phyloP scores from a whole-genome alignment of 2,113 vertebrate genomes.

The Gila orcuttii region DNA sequence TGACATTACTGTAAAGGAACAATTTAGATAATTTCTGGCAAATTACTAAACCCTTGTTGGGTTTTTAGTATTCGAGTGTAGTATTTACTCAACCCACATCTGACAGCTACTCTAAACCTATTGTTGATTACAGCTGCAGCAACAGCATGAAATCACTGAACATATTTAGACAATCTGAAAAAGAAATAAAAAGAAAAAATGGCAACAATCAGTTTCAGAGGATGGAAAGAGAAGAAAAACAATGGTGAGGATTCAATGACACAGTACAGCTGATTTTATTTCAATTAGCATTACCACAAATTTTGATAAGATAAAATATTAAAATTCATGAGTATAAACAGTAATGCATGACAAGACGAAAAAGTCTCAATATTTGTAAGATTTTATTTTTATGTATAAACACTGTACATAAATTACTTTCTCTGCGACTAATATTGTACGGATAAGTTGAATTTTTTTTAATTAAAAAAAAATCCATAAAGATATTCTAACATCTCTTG shows the following conservation, averaged over 20 bases:
- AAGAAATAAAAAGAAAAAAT: constrained; percentile 15
- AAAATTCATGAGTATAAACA: constrained; percentile 64
- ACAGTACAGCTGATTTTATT: constrained; percentile 61
- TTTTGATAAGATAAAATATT: constrained; percentile 63
- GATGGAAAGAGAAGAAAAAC: constrained; percentile 36
- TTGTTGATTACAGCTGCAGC: constrained; percentile 14
- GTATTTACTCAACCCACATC: neutral
- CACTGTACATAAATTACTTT: constrained; percentile 99
- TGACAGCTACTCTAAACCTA: neutral
- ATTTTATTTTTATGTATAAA: constrained; percentile 97
- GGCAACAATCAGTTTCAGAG: constrained; percentile 40
- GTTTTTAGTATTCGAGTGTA: constrained; percentile 9
- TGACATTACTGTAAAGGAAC: constrained; percentile 18
- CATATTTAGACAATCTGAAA: constrained; percentile 34
- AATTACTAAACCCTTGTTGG: constrained; percentile 13
- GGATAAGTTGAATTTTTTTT: constrained; percentile 96
- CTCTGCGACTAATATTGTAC: constrained; percentile 99
- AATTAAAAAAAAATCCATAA: constrained; percentile 91
- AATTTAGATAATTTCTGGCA: constrained; percentile 10
- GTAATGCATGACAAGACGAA: constrained; percentile 64
- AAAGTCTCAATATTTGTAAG: constrained; percentile 69
- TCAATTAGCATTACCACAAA: constrained; percentile 62
- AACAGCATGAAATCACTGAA: constrained; percentile 41
- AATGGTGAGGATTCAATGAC: constrained; percentile 56
- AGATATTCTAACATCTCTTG: constrained; percentile 91